phyloP scores from a whole-genome alignment of 2,113 vertebrate species.

The Solea senegalensis region DNA sequence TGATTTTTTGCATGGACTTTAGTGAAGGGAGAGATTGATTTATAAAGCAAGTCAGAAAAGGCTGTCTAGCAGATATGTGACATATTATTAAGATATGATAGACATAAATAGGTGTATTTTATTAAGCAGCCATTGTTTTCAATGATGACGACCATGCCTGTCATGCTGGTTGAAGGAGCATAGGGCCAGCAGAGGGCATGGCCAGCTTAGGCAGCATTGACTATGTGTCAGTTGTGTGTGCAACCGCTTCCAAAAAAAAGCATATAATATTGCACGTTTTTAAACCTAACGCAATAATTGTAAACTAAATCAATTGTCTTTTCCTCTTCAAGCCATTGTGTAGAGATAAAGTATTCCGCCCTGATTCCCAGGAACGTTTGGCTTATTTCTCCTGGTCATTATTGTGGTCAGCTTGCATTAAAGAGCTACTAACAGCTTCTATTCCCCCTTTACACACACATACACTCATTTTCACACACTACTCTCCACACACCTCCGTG shows the following conservation, averaged over 20 bases:
- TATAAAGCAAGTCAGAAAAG: too few species aligned
- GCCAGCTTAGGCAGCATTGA: too few species aligned
- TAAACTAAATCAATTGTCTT: slow-evolving; percentile 29
- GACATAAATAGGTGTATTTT: too few species aligned
- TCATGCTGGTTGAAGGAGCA: too few species aligned
- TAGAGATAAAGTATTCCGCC: slow-evolving; percentile 25
- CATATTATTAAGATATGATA: too few species aligned
- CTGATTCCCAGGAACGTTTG: slow-evolving; percentile 41
- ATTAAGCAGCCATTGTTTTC: too few species aligned
- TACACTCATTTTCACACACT: slow-evolving; percentile 16
- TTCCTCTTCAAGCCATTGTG: slow-evolving; percentile 29
- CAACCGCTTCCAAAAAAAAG: neutral
- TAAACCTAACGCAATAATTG: slow-evolving; percentile 13
- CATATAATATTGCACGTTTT: slow-evolving; percentile 10
- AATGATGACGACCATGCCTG: too few species aligned
- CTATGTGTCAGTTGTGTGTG: too few species aligned
- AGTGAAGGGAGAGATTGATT: too few species aligned
- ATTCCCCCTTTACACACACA: slow-evolving; percentile 18
- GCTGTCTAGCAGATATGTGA: too few species aligned
- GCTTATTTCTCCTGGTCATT: slow-evolving; percentile 55
- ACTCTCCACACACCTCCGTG: slow-evolving; percentile 17
- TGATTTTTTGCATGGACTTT: too few species aligned
- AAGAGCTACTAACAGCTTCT: slow-evolving; percentile 45
- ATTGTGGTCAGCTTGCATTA: slow-evolving; percentile 63
- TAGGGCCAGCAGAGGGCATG: too few species aligned